Base-by-base conservation (phyloP, 1,140 invertebrate species). In the Drosophila bipectinata region DNA sequence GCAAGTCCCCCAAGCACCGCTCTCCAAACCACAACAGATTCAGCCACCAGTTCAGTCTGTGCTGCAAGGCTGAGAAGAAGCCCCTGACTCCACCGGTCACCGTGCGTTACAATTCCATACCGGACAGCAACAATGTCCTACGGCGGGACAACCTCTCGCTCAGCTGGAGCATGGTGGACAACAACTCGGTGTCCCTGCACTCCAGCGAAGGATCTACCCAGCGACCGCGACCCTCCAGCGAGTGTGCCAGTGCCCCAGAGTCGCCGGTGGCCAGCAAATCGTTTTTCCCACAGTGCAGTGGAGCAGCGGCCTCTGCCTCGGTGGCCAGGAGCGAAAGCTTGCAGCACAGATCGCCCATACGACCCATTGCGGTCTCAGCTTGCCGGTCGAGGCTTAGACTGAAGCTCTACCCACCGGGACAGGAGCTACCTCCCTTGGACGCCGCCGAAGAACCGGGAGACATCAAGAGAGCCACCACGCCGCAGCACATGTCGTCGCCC, bases 401-500 rank as follows among this genome's bases (percentile, higher is more conserved):
- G 9, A 91, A 91, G 60, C 61, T 92, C 0, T 90, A 87, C 71
- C 91, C 91, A 7, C 91, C 91, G 0, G 91, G 91, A 0, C 89
- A 91, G 44, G 83, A 90, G 59, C 24, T 90, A 53, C 85, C 90
- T 9, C 74, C 83, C 0, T 34, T 89, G 4, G 67, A 60, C 10
- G 57, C 63, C 1, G 51, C 56, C 1, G 72, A 79, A 6, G 72
- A 53, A 10, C 63, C 71, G 8, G 72, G 73, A 0, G 66, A 59
- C 8, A 64, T 91, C 3, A 90, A 87, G 44, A 59, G 79, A 12
- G 89, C 84, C 18, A 89, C 84, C 18, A 90, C 89, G 8, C 87
- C 90, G 5, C 91, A 92, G 66, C 91, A 92, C 48, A 88, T 90
- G 87, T 92, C 91, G 3, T 92, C 91, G 30, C 91, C 91, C 5